Percentiles rank a stretch among this genome's conserved stretches.
These are phyloP conservation scores for Branchinecta lynchi DNA, from an alignment of 1,140 invertebrate genomes.

Conservation along the genomic window DNA sequence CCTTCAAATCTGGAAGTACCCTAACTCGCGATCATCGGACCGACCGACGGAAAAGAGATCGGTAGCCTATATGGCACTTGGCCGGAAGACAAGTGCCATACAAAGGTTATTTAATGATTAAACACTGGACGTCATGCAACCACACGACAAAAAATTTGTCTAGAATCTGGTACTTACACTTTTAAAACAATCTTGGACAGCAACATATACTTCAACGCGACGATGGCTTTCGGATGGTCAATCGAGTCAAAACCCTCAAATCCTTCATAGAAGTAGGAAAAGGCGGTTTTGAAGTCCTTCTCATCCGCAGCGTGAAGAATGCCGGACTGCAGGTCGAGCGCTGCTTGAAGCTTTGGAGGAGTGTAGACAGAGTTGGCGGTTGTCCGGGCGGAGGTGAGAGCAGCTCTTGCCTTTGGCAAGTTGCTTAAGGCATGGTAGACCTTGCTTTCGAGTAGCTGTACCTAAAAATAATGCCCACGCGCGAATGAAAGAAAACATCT, in stretches of 20 bases:
- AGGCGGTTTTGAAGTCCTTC: conserved; percentile 98
- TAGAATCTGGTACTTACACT: conserved; percentile 34
- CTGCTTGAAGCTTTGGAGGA: conserved; percentile 92
- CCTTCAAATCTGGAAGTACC: too few relatives aligned
- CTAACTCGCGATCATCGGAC: too few relatives aligned
- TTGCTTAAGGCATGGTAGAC: conserved; percentile 95
- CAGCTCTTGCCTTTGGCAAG: conserved; percentile 88
- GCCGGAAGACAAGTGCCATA: too few relatives aligned
- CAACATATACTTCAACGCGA: conserved; percentile 95
- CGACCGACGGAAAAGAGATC: too few relatives aligned
- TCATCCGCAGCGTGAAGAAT: conserved; percentile 98
- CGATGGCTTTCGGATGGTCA: conserved; percentile 76
- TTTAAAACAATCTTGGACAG: conserved; percentile 97
- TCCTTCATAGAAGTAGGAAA: conserved; percentile 99
- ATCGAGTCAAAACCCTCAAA: conserved; percentile 98
- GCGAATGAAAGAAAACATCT: not conserved
- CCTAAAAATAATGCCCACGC: conserved; percentile 23
- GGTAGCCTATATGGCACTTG: too few relatives aligned
- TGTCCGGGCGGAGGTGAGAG: conserved; percentile 91
- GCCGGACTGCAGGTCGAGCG: conserved; percentile 90
- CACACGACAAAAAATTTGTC: not conserved
- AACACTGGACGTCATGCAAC: too few relatives aligned
- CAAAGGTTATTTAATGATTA: too few relatives aligned
- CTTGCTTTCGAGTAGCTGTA: conserved; percentile 91
- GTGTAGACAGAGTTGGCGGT: conserved; percentile 99